These are phyloP conservation scores for Drosophila serrata DNA, from an alignment of 1,140 invertebrate genomes.

Conservation along the genomic window DNA sequence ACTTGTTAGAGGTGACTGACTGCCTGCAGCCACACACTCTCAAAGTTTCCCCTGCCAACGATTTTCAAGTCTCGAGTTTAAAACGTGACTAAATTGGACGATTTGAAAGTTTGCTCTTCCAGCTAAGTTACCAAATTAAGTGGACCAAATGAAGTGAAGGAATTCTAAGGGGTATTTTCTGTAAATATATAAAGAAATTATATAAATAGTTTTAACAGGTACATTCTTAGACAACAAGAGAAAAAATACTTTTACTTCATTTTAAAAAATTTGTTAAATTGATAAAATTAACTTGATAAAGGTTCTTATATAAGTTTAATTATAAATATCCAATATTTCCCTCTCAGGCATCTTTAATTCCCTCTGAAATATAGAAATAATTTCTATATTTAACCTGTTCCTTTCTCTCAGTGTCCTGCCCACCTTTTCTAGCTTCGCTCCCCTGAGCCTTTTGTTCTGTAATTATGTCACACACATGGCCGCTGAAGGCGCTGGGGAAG, in stretches of 20 bases:
- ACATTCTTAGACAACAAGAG: too few species aligned
- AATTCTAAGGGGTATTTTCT: constrained; percentile 13
- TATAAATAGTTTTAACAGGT: background rate
- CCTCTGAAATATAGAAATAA: too few species aligned
- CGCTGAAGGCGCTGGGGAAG: constrained; percentile 16
- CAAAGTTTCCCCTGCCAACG: background rate
- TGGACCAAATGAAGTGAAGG: constrained; percentile 60
- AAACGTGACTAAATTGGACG: constrained; percentile 69
- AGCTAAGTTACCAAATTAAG: constrained; percentile 38
- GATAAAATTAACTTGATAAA: too few species aligned
- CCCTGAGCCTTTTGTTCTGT: constrained; percentile 58
- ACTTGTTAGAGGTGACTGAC: constrained; percentile 60
- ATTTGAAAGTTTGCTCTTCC: constrained; percentile 2
- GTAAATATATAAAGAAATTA: background rate
- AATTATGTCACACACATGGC: constrained; percentile 67
- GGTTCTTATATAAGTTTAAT: too few species aligned
- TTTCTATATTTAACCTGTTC: background rate
- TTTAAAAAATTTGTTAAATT: too few species aligned
- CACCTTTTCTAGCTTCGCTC: constrained; percentile 5
- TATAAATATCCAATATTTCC: background rate
- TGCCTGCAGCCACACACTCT: background rate
- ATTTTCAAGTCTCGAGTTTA: constrained; percentile 65
- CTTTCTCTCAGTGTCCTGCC: constrained; percentile 4
- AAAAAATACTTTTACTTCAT: too few species aligned
- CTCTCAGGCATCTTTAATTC: background rate